Base-by-base conservation (phyloP, 1,140 invertebrate species). In the Polyergus mexicanus region DNA sequence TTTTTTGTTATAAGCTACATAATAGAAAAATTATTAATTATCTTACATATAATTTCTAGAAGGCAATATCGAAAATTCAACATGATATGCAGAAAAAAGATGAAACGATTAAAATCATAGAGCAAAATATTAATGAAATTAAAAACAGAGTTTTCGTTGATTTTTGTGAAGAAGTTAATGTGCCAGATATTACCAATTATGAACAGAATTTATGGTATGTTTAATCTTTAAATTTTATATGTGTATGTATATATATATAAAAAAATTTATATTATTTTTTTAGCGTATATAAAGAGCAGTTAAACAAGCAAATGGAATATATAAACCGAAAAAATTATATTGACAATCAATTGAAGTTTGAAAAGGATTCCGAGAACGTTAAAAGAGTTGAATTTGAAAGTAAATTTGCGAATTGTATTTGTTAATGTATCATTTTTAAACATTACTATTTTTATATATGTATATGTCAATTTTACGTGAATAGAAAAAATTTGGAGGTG, bases 141-240 rank as follows among this genome's bases (percentile, higher is more conserved):
- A 98, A 99, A 94, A 98, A 99, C 95, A 97, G 97, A 78, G 97
- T 99, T 7, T 99, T 99, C 95, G 95, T 96, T 13, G 96, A 97
- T 54, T 99, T 99, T 96, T 99, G 99, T 93, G 93, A 96, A 56
- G 96, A 97, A 90, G 98, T 99, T 93, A 98, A 98, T 25, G 98
- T 99, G 10, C 96, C 96, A 69, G 99, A 99, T 95, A 99, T 99
- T 90, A 96, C 98, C 10, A 98, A 99, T 92, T 99, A 99, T 95
- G 99, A 99, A 95, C 98, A 99, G 93, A 95, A 98, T 95, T 94
- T 99, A 76, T 96, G 95, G 94, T 94, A 86, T 47, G 54, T 56
- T 56, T 65, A 22, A 47, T 62, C 56, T 75, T 72, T 35, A 54
- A 62, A 60, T 32, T 25, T 66, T 41, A 54, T 51, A 22, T 58